These are phyloP conservation scores for Crotalus viridis DNA, from an alignment of 2,113 vertebrate species.

Conservation along the genomic window DNA sequence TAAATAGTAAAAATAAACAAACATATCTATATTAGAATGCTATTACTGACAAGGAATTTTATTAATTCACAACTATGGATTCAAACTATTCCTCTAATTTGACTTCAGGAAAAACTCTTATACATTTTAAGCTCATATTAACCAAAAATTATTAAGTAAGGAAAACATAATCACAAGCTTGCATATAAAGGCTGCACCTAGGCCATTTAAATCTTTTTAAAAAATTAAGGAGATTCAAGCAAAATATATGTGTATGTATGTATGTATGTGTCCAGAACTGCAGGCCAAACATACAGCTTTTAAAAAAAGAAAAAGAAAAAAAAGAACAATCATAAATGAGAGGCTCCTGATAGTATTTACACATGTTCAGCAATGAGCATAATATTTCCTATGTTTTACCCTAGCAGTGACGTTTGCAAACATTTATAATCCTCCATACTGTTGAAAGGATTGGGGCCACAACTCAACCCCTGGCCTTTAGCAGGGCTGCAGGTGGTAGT, in stretches of 20 bases:
- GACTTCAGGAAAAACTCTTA: background rate
- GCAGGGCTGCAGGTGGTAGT: background rate
- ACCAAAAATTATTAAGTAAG: background rate
- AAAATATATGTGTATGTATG: too few species aligned
- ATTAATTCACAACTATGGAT: background rate
- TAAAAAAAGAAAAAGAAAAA: background rate
- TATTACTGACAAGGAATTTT: background rate
- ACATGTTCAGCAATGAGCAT: background rate
- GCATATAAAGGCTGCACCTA: background rate
- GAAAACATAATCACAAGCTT: background rate
- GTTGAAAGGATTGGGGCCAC: background rate
- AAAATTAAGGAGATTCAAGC: background rate
- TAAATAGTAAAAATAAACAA: too few species aligned
- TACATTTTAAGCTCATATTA: background rate
- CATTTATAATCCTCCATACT: background rate
- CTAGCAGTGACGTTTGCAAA: background rate
- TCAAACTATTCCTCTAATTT: background rate
- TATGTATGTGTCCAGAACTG: background rate
- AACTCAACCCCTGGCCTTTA: background rate
- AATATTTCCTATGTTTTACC: background rate
- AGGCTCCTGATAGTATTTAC: background rate
- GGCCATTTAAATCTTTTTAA: background rate
- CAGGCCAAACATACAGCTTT: background rate
- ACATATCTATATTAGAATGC: background rate
- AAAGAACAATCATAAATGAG: background rate